phyloP scores from a whole-genome alignment of 2,888 invertebrate genomes.

The Erynnis tages region DNA sequence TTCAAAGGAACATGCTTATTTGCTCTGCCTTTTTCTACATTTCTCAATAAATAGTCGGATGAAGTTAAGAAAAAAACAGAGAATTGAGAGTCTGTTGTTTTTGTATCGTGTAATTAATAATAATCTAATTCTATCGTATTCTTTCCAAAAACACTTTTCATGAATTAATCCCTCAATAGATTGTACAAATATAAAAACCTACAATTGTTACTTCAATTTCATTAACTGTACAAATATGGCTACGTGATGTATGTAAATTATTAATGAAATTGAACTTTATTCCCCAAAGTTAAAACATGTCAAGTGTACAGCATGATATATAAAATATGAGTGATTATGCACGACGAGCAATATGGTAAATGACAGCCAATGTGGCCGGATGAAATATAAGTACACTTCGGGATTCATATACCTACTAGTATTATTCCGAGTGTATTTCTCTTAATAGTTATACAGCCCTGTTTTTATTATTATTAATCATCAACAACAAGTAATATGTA shows the following conservation, averaged over 20 bases:
- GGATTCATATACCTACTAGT: constrained; percentile 6
- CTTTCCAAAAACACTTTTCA: too few relatives aligned
- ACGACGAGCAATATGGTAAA: constrained; percentile 24
- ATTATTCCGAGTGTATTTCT: constrained; percentile 5
- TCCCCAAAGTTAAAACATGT: constrained; percentile 19
- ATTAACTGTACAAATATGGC: neutral
- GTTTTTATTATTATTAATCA: too few relatives aligned
- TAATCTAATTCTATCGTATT: too few relatives aligned
- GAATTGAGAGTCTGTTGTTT: too few relatives aligned
- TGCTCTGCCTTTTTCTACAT: neutral
- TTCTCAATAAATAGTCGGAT: neutral
- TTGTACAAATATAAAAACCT: neutral
- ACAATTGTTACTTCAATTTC: neutral
- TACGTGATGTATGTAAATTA: constrained; percentile 10
- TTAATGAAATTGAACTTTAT: constrained; percentile 19
- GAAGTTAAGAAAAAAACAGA: neutral
- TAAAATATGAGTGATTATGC: constrained; percentile 27
- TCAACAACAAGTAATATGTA: too few relatives aligned
- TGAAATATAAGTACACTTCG: constrained; percentile 20
- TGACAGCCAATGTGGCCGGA: constrained; percentile 23
- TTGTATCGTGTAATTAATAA: too few relatives aligned
- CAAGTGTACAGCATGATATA: constrained; percentile 21
- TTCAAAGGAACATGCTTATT: constrained; percentile 8
- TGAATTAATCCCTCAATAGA: too few relatives aligned
- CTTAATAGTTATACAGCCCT: too few relatives aligned